phyloP scores from a whole-genome alignment of 1,140 invertebrate species.

The Armadillidium nasatum region DNA sequence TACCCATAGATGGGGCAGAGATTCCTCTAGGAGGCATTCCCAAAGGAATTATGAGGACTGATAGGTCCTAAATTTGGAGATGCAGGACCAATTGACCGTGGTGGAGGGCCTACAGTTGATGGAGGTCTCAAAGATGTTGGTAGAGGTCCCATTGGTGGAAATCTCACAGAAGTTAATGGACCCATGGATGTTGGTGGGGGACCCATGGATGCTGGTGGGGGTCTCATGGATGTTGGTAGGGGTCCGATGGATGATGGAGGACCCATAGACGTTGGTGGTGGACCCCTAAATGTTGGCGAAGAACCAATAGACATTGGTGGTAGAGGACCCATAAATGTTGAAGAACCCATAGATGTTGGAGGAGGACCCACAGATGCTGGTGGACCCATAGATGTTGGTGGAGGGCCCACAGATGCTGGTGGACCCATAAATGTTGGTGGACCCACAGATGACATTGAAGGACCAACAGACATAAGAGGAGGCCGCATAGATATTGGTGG shows the following conservation, averaged over 20 bases:
- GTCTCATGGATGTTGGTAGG: not conserved
- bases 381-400: not conserved
- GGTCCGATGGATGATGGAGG: not conserved
- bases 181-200: not conserved
- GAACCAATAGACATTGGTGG: not conserved
- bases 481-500: no score
- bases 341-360: not conserved
- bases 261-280: not conserved
- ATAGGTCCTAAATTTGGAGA: no score
- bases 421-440: not conserved
- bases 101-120: not conserved
- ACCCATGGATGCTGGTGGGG: not conserved
- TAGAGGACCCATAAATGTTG: not conserved
- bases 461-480: not conserved
- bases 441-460: not conserved
- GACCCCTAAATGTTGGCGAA: not conserved
- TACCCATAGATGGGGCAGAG: no score
- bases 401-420: not conserved
- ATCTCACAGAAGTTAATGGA: not conserved
- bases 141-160: not conserved
- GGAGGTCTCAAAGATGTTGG: not conserved
- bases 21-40: no score
- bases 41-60: no score
- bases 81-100: no score
- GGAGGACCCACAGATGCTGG: not conserved